Conservation (phyloP, 1,140 invertebrate species). For the Drosophila pseudoananassae region DNA sequence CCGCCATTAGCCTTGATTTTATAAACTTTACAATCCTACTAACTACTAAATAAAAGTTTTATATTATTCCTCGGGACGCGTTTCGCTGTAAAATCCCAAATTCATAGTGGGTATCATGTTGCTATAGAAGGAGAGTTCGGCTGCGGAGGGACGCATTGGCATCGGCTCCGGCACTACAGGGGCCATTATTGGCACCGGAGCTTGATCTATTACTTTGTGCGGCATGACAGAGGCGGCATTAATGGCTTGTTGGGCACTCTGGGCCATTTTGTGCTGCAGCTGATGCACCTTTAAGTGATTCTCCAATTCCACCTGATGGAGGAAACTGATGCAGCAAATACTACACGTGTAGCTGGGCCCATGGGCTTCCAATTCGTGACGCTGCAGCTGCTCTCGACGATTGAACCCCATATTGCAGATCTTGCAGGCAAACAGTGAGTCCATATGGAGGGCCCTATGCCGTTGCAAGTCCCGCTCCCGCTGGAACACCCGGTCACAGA, state of each 20-base stretch:
- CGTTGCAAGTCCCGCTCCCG: slow-evolving; percentile 88
- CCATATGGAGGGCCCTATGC: slow-evolving; percentile 87
- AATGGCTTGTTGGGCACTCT: slow-evolving; percentile 65
- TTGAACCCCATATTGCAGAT: slow-evolving; percentile 88
- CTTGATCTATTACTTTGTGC: slow-evolving; percentile 20
- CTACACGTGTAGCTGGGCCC: slow-evolving; percentile 86
- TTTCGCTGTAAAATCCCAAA: slow-evolving; percentile 79
- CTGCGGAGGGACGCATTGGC: slow-evolving; percentile 49
- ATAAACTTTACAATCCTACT: slow-evolving; percentile 11
- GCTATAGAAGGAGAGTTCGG: slow-evolving; percentile 74
- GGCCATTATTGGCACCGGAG: slow-evolving; percentile 12
- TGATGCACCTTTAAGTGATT: slow-evolving; percentile 86
- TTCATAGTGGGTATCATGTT: slow-evolving; percentile 82
- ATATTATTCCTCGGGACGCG: slow-evolving; percentile 64
- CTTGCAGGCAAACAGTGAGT: slow-evolving; percentile 87
- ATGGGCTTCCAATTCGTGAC: slow-evolving; percentile 87
- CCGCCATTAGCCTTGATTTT: neutral
- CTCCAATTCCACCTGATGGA: slow-evolving; percentile 85
- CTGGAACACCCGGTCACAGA: slow-evolving; percentile 87
- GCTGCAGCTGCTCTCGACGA: slow-evolving; percentile 87
- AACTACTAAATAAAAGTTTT: neutral
- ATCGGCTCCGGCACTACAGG: slow-evolving; percentile 12
- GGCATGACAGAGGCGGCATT: slow-evolving; percentile 30
- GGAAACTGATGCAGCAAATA: slow-evolving; percentile 86
- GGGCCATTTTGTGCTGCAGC: slow-evolving; percentile 68